Percentiles rank a stretch among this genome's conserved stretches.
These are phyloP conservation scores for Steinernema feltiae DNA, from an alignment of 1,140 invertebrate genomes.

Conservation along the genomic window DNA sequence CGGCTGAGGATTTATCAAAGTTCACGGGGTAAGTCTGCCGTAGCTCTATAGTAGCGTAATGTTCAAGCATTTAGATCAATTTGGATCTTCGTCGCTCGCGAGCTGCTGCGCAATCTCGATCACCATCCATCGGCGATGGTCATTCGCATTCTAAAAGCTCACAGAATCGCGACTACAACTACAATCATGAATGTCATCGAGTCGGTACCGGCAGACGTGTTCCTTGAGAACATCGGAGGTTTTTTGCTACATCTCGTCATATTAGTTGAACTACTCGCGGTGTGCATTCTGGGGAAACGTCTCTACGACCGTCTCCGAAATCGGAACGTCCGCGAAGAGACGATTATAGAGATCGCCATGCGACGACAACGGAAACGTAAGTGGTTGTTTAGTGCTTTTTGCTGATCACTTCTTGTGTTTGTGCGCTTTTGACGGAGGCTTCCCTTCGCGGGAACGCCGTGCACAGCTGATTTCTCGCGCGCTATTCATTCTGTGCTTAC, in stretches of 20 bases:
- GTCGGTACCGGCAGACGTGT: neutral
- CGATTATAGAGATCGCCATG: neutral
- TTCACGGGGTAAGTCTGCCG: slow-evolving; percentile 86
- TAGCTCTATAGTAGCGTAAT: slow-evolving; percentile 67
- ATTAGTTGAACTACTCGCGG: neutral
- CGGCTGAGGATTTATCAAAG: slow-evolving; percentile 78
- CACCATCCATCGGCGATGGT: neutral
- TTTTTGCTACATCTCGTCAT: neutral
- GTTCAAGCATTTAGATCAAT: slow-evolving; percentile 24
- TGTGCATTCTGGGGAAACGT: neutral
- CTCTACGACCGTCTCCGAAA: neutral
- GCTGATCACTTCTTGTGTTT: neutral
- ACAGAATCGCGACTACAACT: neutral
- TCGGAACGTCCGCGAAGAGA: neutral
- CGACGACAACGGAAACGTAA: neutral
- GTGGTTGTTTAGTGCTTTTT: neutral
- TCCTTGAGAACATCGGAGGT: neutral
- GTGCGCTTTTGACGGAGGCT: no score
- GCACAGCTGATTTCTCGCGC: no score
- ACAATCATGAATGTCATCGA: neutral
- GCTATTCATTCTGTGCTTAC: no score
- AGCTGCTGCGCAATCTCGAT: neutral
- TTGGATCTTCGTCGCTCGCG: slow-evolving; percentile 37
- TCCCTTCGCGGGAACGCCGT: no score
- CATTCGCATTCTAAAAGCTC: no score